Evolutionary conservation across 2,797 vertebrate species (phyloP), one percentile per base, ranked within the genome.

Genomic region (Typhlichthys eigenmanni): DNA sequence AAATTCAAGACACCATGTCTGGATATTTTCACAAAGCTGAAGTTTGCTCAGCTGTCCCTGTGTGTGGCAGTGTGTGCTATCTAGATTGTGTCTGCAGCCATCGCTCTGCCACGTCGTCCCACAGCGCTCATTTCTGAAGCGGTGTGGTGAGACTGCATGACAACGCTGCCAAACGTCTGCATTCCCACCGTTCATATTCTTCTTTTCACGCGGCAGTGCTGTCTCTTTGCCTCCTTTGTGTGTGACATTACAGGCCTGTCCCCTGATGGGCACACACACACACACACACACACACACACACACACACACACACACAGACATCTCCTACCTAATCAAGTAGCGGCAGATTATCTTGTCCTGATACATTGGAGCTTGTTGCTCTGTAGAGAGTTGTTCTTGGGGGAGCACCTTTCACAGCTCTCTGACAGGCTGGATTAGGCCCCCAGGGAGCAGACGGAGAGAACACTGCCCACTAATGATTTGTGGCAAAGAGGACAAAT

Each of bases 301-400:
- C 32, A 34, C 9, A 45, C 50, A 45, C 72, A 67, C 58, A 12
- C 73, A 68, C 72, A 66, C 72, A 69, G 85, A 88, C 90, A 89
- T 91, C 88, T 91, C 77, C 86, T 75, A 91, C 89, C 88, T 92
- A 88, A 92, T 92, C 89, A 91, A 93, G 85, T 85, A 79, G 85
- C 84, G 85, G 88, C 19, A 19, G 2, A 91, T 91, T 93, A 92
- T 92, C 89, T 92, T 91, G 90, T 93, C 86, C 89, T 92, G 90
- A 90, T 93, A 92, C 93, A 93, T 90, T 92, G 91, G 88, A 91
- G 84, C 85, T 67, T 61, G 80, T 83, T 86, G 83, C 81, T 88
- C 70, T 34, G 19, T 19, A 90, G 81, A 91, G 91, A 89, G 87
- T 87, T 88, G 85, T 89, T 92, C 81, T 71, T 90, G 86, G 82